Conservation (phyloP, 2,888 invertebrate genomes). For the Calephelis perditalis region DNA sequence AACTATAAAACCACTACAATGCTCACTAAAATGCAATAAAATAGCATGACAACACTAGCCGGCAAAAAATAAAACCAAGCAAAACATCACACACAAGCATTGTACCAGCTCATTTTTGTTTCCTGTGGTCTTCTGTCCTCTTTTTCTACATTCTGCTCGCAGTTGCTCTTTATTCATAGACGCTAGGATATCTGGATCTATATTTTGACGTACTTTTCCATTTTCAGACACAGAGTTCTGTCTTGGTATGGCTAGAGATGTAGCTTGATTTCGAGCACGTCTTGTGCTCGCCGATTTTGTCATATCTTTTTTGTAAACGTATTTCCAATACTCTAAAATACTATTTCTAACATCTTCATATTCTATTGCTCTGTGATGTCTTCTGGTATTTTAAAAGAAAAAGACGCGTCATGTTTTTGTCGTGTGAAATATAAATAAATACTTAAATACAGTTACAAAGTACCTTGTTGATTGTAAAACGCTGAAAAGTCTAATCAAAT, state of each 20-base stretch:
- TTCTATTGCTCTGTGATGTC: slow-evolving; percentile 9
- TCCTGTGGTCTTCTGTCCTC: slow-evolving; percentile 83
- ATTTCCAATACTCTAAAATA: slow-evolving; percentile 31
- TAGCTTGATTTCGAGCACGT: slow-evolving; percentile 65
- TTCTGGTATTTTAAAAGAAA: slow-evolving; percentile 9
- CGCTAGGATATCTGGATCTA: slow-evolving; percentile 72
- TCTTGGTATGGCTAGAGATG: slow-evolving; percentile 58
- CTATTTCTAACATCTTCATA: slow-evolving; percentile 28
- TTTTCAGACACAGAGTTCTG: slow-evolving; percentile 65
- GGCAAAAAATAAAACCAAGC: slow-evolving; percentile 42
- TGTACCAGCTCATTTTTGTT: slow-evolving; percentile 85
- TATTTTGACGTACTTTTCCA: slow-evolving; percentile 60
- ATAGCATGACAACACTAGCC: slow-evolving; percentile 6
- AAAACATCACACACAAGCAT: slow-evolving; percentile 59
- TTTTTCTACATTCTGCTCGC: slow-evolving; percentile 81
- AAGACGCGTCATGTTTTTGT: neutral
- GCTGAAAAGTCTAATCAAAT: neutral
- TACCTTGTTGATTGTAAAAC: neutral
- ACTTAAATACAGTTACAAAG: neutral
- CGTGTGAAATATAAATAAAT: neutral
- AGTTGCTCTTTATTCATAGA: slow-evolving; percentile 83
- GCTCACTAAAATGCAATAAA: slow-evolving; percentile 3
- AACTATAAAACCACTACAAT: slow-evolving; percentile 1
- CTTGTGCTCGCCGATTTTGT: slow-evolving; percentile 60
- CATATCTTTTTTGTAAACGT: slow-evolving; percentile 32